phyloP scores from a whole-genome alignment of 2,888 invertebrate species.

The Platynereis dumerilii region DNA sequence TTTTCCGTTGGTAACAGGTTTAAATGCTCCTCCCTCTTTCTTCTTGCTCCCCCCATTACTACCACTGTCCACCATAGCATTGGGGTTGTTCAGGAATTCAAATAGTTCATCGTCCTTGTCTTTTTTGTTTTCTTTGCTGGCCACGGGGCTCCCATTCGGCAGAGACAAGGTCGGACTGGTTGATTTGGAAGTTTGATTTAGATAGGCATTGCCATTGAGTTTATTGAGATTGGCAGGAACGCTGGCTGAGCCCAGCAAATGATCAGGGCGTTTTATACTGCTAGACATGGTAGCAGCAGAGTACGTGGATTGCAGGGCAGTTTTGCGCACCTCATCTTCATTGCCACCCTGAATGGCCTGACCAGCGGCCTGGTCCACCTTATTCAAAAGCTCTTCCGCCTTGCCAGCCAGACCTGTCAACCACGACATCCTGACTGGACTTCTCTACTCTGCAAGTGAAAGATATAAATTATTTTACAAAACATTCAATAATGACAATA shows the following conservation, averaged over 20 bases:
- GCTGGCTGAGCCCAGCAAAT: conserved; percentile 32
- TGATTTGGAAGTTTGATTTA: conserved; percentile 14
- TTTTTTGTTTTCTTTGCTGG: conserved; percentile 35
- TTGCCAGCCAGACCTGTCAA: conserved; percentile 76
- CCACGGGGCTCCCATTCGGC: conserved; percentile 4
- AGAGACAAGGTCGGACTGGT: conserved; percentile 5
- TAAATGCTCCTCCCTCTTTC: conserved; percentile 38
- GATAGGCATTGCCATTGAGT: conserved; percentile 28
- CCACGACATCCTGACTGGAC: conserved; percentile 71
- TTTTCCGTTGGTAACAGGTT: conserved; percentile 37
- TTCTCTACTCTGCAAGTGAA: no score
- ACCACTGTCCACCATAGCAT: conserved; percentile 40
- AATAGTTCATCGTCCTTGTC: conserved; percentile 64
- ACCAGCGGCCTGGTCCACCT: conserved; percentile 78
- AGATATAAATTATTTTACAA: no score
- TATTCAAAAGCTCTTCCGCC: conserved; percentile 77
- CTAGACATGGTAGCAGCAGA: background rate
- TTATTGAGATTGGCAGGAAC: conserved; percentile 44
- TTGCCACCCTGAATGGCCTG: conserved; percentile 64
- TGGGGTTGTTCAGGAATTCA: conserved; percentile 63
- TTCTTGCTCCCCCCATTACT: no score
- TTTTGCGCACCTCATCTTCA: conserved; percentile 18
- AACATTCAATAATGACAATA: no score
- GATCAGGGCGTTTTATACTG: conserved; percentile 1
- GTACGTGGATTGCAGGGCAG: background rate